A percentile compares a stretch with the other conserved stretches of the same genome.
These are phyloP conservation scores for Paracyclopina nana DNA, from an alignment of 1,140 invertebrate genomes.

Conservation along the genomic window DNA sequence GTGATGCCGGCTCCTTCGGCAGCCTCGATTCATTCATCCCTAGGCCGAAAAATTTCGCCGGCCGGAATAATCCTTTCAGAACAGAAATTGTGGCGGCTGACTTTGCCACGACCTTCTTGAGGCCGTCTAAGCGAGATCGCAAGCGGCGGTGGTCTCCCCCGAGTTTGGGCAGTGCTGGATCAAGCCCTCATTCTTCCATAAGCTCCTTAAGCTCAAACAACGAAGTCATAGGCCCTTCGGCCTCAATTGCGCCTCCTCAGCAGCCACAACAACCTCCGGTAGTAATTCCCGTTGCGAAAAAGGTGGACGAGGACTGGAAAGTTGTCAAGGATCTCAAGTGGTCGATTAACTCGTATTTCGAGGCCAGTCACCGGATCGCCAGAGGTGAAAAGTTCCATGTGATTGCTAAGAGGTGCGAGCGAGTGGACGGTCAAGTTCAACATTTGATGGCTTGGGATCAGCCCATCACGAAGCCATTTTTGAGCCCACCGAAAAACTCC, in stretches of 20 bases:
- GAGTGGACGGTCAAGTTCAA: not conserved
- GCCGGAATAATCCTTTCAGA: conserved; percentile 6
- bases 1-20: not conserved
- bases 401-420: not conserved
- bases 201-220: not conserved
- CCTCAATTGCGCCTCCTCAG: not conserved
- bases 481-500: too few species aligned
- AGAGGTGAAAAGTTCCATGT: not conserved
- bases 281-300: not conserved
- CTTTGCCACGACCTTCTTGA: not conserved
- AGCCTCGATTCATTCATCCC: conserved; percentile 8
- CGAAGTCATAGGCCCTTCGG: not conserved
- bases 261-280: not conserved
- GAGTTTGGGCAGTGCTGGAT: not conserved
- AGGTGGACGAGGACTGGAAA: too few species aligned
- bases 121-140: not conserved
- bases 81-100: not conserved
- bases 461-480: too few species aligned
- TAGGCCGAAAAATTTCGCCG: conserved; percentile 2
- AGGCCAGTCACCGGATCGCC: not conserved
- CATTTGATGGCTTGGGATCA: not conserved
- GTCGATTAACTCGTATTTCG: not conserved
- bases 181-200: not conserved
- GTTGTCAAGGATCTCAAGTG: not conserved
- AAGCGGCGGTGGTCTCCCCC: not conserved